Evolutionary conservation across 1,140 invertebrate genomes (phyloP).

Genomic region (Calephelis nemesis): DNA sequence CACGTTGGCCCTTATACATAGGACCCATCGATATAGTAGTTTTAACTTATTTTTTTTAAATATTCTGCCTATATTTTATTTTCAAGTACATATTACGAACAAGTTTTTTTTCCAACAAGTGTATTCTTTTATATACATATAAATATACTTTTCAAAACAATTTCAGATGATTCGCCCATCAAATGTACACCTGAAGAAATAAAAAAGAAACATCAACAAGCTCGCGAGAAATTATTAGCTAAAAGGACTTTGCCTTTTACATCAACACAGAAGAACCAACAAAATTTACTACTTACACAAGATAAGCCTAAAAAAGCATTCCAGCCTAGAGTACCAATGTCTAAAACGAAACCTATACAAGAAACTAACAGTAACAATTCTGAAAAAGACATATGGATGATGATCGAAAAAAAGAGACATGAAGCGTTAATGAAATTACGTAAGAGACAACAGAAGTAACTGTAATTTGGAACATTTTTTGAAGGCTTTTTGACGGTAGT

Average conservation of each 20-base stretch:
- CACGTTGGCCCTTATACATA: no score
- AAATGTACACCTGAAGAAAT: slow-evolving; percentile 68
- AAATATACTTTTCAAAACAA: background rate
- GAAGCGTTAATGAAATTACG: slow-evolving; percentile 69
- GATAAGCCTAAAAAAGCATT: background rate
- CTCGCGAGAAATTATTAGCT: slow-evolving; percentile 59
- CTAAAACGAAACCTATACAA: slow-evolving; percentile 22
- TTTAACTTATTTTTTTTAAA: background rate
- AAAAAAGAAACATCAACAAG: slow-evolving; percentile 59
- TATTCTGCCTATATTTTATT: background rate
- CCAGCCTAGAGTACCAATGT: background rate
- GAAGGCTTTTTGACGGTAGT: background rate
- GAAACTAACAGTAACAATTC: slow-evolving; percentile 25
- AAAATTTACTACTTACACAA: slow-evolving; percentile 13
- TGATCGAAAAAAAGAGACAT: slow-evolving; percentile 70
- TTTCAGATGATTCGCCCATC: slow-evolving; percentile 50
- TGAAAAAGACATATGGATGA: slow-evolving; percentile 38
- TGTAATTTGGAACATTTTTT: background rate
- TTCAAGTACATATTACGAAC: background rate
- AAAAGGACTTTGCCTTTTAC: slow-evolving; percentile 58
- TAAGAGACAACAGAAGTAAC: slow-evolving; percentile 41
- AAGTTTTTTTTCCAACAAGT: no score
- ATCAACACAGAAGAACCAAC: slow-evolving; percentile 33
- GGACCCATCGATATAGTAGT: no score
- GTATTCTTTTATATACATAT: no score